phyloP scores from a whole-genome alignment of 2,888 invertebrate species.

The Pristionchus fissidentatus region DNA sequence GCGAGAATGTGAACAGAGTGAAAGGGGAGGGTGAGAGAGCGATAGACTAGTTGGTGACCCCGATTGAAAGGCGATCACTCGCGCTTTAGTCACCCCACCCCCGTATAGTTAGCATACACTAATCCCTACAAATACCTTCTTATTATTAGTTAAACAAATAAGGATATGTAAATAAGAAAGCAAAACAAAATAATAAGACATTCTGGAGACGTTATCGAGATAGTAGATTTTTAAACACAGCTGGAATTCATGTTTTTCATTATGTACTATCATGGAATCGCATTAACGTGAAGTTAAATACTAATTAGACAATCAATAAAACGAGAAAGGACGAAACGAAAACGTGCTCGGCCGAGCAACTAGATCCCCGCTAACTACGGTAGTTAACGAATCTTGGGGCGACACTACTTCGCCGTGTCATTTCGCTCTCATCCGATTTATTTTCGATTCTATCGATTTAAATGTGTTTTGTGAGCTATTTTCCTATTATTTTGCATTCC shows the following conservation, averaged over 20 bases:
- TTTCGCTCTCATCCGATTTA: neutral
- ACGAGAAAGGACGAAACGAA: too few relatives aligned
- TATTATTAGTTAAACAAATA: too few relatives aligned
- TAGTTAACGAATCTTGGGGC: neutral
- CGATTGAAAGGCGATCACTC: slow-evolving; percentile 14
- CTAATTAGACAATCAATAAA: too few relatives aligned
- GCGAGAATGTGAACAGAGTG: slow-evolving; percentile 36
- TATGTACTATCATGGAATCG: too few relatives aligned
- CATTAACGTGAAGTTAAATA: too few relatives aligned
- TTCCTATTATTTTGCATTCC: neutral
- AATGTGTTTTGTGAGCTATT: neutral
- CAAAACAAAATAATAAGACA: too few relatives aligned
- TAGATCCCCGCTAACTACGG: neutral
- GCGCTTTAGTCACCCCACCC: slow-evolving; percentile 11
- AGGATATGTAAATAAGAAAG: too few relatives aligned
- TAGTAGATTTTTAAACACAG: too few relatives aligned
- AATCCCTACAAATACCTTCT: neutral
- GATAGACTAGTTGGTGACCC: slow-evolving; percentile 47
- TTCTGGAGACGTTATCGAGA: too few relatives aligned
- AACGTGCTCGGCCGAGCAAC: too few relatives aligned
- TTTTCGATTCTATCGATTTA: neutral
- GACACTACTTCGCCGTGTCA: neutral
- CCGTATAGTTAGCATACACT: neutral
- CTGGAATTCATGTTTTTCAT: too few relatives aligned
- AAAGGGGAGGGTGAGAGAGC: slow-evolving; percentile 43